Percentiles rank a stretch among this genome's conserved stretches.
Evolutionary conservation across 2,888 invertebrate genomes (phyloP).

Genomic region (Aromia moschata): DNA sequence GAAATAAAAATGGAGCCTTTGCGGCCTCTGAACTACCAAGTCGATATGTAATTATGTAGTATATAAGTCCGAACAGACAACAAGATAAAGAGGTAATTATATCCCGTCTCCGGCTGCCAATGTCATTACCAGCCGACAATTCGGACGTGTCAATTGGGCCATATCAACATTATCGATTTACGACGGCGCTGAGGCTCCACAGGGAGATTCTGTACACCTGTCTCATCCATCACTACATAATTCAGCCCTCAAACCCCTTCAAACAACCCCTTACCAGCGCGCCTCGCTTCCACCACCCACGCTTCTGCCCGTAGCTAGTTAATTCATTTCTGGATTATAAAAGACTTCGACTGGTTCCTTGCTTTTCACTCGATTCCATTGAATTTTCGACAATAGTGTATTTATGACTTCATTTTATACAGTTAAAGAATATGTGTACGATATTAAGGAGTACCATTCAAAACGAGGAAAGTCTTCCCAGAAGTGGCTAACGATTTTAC

Average conservation of each 20-base stretch:
- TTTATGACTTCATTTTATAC: too few species aligned
- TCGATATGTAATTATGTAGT: background rate
- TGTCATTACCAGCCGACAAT: slow-evolving; percentile 23
- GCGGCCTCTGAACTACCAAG: too few species aligned
- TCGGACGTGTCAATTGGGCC: slow-evolving; percentile 29
- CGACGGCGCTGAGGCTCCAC: slow-evolving; percentile 19
- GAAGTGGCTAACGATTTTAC: too few species aligned
- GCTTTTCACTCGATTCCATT: background rate
- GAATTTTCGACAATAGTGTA: background rate
- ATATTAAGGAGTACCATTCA: too few species aligned
- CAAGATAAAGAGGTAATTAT: slow-evolving; percentile 22
- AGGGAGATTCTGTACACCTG: slow-evolving; percentile 27
- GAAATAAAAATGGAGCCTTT: too few species aligned
- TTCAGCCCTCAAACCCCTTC: slow-evolving; percentile 21
- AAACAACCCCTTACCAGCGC: slow-evolving; percentile 18
- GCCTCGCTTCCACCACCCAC: background rate
- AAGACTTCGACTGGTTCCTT: slow-evolving; percentile 5
- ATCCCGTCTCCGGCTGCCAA: slow-evolving; percentile 24
- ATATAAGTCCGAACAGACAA: slow-evolving; percentile 26
- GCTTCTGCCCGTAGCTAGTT: slow-evolving; percentile 19
- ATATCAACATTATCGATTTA: slow-evolving; percentile 31
- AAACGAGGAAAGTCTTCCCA: too few species aligned
- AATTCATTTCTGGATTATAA: slow-evolving; percentile 22
- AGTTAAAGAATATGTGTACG: too few species aligned
- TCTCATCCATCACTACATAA: slow-evolving; percentile 30